Percentiles rank a stretch among this genome's conserved stretches.
Evolutionary conservation across 2,113 vertebrate genomes (phyloP).

Genomic region (Ptilonorhynchus violaceus): DNA sequence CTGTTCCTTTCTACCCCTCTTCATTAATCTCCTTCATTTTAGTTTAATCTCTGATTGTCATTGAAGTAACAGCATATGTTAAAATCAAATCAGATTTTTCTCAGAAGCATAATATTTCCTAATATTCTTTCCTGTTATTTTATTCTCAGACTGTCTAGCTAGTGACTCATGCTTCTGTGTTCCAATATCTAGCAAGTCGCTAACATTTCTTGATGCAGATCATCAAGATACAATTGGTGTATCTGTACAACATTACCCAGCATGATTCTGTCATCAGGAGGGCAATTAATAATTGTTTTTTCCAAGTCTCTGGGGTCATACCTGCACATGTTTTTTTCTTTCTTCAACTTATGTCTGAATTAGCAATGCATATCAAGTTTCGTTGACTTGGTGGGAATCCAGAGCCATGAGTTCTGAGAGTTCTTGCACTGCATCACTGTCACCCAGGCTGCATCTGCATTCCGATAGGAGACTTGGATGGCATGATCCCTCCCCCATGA

Average conservation of each 20-base stretch:
- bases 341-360: background rate
- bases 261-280: background rate
- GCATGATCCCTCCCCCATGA: background rate
- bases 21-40: background rate
- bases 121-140: background rate
- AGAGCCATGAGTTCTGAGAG: background rate
- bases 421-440: background rate
- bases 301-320: background rate
- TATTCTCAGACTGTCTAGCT: background rate
- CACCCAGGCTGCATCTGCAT: accelerated
- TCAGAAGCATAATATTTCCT: background rate
- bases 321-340: background rate
- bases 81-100: background rate
- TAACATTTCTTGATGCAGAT: background rate
- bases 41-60: background rate
- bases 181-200: background rate
- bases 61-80: background rate
- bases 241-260: background rate
- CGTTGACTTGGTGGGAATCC: background rate
- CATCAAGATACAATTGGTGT: background rate
- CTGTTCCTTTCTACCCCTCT: background rate
- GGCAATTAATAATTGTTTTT: background rate
- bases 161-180: background rate
- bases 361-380: background rate
- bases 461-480: accelerated